phyloP scores from a whole-genome alignment of 2,888 invertebrate species.

The Tenodera sinensis region DNA sequence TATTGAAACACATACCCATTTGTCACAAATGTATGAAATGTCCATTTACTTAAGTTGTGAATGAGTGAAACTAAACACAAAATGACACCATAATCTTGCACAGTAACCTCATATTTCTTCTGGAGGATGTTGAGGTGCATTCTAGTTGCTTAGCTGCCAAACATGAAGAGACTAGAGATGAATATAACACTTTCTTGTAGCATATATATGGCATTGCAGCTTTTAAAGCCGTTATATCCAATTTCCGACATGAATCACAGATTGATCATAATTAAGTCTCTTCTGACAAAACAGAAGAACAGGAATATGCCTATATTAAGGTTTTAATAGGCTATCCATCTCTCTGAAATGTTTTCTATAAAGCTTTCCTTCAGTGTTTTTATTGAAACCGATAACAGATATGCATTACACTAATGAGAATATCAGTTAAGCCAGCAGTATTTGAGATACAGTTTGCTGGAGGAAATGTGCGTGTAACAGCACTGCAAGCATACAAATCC shows the following conservation, averaged over 20 bases:
- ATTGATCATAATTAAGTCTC: not conserved
- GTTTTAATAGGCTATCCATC: not conserved
- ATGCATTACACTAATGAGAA: not conserved
- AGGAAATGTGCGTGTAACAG: not conserved
- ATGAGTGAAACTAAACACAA: not conserved
- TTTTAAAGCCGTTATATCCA: not conserved
- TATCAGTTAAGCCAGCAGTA: not conserved
- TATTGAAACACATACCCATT: too few species aligned
- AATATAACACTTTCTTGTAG: not conserved
- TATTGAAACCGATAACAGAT: not conserved
- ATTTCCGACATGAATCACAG: not conserved
- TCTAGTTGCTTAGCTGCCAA: not conserved
- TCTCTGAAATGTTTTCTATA: not conserved
- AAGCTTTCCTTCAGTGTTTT: not conserved
- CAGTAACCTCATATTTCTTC: not conserved
- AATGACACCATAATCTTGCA: not conserved
- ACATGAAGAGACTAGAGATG: not conserved
- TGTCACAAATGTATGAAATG: too few species aligned
- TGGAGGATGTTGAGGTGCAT: not conserved
- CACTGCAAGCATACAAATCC: not conserved
- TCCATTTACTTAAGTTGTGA: not conserved
- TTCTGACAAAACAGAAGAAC: not conserved
- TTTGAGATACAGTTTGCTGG: not conserved
- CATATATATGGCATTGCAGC: not conserved
- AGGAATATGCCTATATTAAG: not conserved